A percentile compares a stretch with the other conserved stretches of the same genome.
phyloP scores from a whole-genome alignment of 2,888 invertebrate species.

The Synanthedon andrenaeformis region DNA sequence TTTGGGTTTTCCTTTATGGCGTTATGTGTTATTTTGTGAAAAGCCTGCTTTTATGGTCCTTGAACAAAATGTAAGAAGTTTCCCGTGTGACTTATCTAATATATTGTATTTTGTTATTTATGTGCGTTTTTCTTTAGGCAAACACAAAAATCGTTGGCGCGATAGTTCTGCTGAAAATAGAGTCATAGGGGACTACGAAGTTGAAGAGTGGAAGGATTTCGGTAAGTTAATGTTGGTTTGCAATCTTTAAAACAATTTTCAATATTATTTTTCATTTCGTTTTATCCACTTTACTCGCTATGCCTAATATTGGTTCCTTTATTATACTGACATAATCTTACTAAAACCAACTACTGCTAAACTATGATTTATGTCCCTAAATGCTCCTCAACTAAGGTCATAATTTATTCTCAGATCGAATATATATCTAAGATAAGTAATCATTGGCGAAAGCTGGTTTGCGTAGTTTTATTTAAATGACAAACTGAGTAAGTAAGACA shows the following conservation, averaged over 20 bases:
- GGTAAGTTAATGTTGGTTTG: slow-evolving; percentile 45
- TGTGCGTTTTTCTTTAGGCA: slow-evolving; percentile 47
- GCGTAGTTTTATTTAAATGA: too few relatives aligned
- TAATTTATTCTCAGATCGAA: too few relatives aligned
- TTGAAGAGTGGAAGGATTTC: slow-evolving; percentile 80
- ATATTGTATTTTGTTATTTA: background rate
- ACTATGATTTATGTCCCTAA: too few relatives aligned
- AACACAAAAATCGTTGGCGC: slow-evolving; percentile 69
- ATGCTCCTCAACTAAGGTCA: too few relatives aligned
- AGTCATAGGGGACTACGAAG: slow-evolving; percentile 76
- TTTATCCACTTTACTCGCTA: too few relatives aligned
- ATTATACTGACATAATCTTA: too few relatives aligned
- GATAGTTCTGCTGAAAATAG: slow-evolving; percentile 71
- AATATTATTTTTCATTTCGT: background rate
- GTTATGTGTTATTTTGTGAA: slow-evolving; percentile 45
- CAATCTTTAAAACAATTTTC: slow-evolving; percentile 5
- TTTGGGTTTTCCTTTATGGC: slow-evolving; percentile 50
- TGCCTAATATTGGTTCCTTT: too few relatives aligned
- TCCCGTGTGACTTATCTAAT: slow-evolving; percentile 18
- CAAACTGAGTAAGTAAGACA: too few relatives aligned
- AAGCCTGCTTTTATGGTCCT: slow-evolving; percentile 40
- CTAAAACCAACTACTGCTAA: too few relatives aligned
- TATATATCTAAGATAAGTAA: too few relatives aligned
- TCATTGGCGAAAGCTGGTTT: too few relatives aligned
- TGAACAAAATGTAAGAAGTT: slow-evolving; percentile 37